Evolutionary conservation across 2,797 vertebrate genomes (phyloP), one percentile per base, ranked within the genome.

Genomic region (Delichon dasypus): DNA sequence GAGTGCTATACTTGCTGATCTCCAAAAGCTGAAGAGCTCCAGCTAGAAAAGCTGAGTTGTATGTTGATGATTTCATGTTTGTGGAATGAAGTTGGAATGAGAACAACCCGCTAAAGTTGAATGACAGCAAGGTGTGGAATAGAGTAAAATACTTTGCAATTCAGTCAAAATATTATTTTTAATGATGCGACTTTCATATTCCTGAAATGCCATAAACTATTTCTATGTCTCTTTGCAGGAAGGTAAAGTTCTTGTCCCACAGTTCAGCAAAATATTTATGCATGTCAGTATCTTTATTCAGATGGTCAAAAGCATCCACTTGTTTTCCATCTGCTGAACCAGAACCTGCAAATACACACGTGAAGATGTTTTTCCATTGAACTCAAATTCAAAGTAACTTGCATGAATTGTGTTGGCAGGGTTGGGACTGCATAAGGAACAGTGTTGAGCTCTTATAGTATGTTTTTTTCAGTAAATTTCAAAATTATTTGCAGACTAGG

Each of bases 251-350:
- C n/a, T 91, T 66, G 62, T 21, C 68, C 51, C 25, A 61, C 36
- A 78, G 68, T 76, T 93, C 83, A 92, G 74, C 64, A 94, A 64
- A 47, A 29, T 71, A 62, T 77, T 92, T 85, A 66, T 88, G 32
- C 26, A 26, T 30, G n/a, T 72, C 79, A 70, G 30, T 73, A 89
- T 86, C 60, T 90, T 90, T 58, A 89, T 68, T 78, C 44, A 95
- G 57, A 72, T 80, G 50, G 74, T 42, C 26, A 88, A 95, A 95
- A 89, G 12, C 26, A 88, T 60, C 70, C 32, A 73, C 55, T 90
- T 62, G 36, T 48, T 92, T 93, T 88, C 51, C n/a, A n/a, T 79
- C 94, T 94, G 77, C 82, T 93, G 85, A 95, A 92, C 60, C 54
- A 78, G 36, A 89, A 68, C 68, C 89, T 91, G 61, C 40, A 89